Base-by-base conservation (phyloP, 2,797 vertebrate species). In the Galagoides demidoff region DNA sequence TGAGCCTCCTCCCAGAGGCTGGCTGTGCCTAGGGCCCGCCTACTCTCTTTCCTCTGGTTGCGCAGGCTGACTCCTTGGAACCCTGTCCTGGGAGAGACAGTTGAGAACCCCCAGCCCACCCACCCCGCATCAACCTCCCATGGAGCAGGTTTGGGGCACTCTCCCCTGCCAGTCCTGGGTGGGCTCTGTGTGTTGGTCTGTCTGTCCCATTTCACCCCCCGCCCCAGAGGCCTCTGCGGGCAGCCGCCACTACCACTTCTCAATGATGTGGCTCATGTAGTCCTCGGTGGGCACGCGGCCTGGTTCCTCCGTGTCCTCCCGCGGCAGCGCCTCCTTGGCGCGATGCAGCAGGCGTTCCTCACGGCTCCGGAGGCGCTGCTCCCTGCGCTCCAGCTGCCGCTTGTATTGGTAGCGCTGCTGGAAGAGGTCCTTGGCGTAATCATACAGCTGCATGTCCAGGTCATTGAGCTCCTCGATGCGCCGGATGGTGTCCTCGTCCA, bases 181-280 rank as follows among this genome's bases (percentile, higher is more conserved):
- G 93, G 82, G 86, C 76, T 89, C 7, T 31, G 76, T 23, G n/a
- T 37, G 45, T 13, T 0, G 39, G 68, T n/a, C 76, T 2, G 7
- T 31, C 96, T 92, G 59, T 29, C 82, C 37, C 2, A 8, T 59
- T 3, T 55, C 13, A 3, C 4, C n/a, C 64, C 23, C 13, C 57
- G 23, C 6, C 76, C 49, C n/a, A 1, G 13, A n/a, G 78, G 7
- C 59, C 64, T n/a, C 49, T 17, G 3, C 89, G 92, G 95, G 89
- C 95, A 89, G 74, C 88, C 84, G 92, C 97, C 98, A 98, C 99
- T 99, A 99, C 99, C 99, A 99, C 98, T 99, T 99, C 98, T 99
- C 99, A 97, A 99, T 99, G 98, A 99, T 99, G 99, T 99, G 99
- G 99, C 99, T 99, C 99, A 99, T 99, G 99, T 99, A 99, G 99